Base-by-base conservation (phyloP, 2,113 vertebrate species). In the Callionymus lyra region DNA sequence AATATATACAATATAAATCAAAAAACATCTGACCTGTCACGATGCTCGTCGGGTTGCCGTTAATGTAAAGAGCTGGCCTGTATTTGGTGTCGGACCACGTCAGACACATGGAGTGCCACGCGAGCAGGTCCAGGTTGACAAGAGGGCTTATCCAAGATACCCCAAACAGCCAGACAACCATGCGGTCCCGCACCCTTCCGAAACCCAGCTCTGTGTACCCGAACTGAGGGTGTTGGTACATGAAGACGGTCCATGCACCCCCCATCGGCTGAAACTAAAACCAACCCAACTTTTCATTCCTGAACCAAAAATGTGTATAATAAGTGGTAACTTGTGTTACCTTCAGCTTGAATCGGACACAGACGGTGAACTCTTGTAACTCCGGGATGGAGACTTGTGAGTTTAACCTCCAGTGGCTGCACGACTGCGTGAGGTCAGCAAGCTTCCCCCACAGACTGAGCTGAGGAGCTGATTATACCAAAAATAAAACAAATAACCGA, bases 101-200 rank as follows among this genome's bases (percentile, higher is more conserved):
- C 44, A 88, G 63, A 47, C 91, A 96, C 14, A 91, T 1, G 0
- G 72, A 76, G 44, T 90, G 61, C 91, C 88, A 91, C 3, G 10
- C 31, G 1, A 38, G 65, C 10, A 59, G 35, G 6, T 1, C 2
- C 14, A 90, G 47, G 0, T 9, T 1, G 4, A 45, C 6, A 18
- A 63, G 12, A 2, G 45, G 9, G 12, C 56, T 42, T 0, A 1
- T 61, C 82, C 81, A 83, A 49, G 59, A 18, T 2, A 2, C 59
- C 17, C 89, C 90, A 47, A 87, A 85, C 50, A 87, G 66, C 64
- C 84, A 81, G 5, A 90, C 31, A 19, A 76, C 62, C 15, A 92
- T 52, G 1, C 13, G 31, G 0, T 46, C 44, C 13, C 18, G 12
- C 6, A 64, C 41, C 18, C 79, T 76, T 0, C 42, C 81, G 16